Evolutionary conservation across 2,113 vertebrate species (phyloP).

Genomic region (Willisornis vidua): DNA sequence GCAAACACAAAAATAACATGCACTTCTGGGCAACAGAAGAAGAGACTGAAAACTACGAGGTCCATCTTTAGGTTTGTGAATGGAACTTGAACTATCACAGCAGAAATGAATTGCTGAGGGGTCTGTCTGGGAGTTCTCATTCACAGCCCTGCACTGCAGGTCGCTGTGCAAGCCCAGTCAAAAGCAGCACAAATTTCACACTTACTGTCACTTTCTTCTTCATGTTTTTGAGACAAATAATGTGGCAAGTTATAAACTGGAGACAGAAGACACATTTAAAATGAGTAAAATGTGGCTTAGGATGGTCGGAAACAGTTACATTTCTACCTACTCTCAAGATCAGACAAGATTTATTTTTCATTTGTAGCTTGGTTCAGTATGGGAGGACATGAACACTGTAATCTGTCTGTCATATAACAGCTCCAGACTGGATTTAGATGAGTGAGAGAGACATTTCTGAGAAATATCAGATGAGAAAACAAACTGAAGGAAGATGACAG

Average conservation of each 20-base stretch:
- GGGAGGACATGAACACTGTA: not conserved
- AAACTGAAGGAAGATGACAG: not conserved
- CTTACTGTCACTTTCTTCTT: not conserved
- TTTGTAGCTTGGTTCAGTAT: not conserved
- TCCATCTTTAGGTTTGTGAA: not conserved
- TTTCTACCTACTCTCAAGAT: not conserved
- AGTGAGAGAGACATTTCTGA: slow-evolving; percentile 29
- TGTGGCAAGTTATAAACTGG: not conserved
- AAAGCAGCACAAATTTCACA: not conserved
- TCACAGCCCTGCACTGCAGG: not conserved
- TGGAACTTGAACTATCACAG: not conserved
- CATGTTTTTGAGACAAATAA: not conserved
- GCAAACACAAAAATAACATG: not conserved
- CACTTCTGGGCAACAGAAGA: not conserved
- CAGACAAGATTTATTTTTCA: not conserved
- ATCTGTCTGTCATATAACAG: slow-evolving; percentile 5
- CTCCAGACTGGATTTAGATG: slow-evolving; percentile 8
- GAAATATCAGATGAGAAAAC: slow-evolving; percentile 21
- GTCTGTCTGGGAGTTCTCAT: not conserved
- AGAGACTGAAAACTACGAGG: not conserved
- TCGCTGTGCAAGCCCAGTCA: not conserved
- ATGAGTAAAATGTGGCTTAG: not conserved
- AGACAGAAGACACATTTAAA: not conserved
- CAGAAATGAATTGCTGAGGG: not conserved
- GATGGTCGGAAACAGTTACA: not conserved